phyloP scores from a whole-genome alignment of 2,113 vertebrate genomes.

The Gadus macrocephalus region DNA sequence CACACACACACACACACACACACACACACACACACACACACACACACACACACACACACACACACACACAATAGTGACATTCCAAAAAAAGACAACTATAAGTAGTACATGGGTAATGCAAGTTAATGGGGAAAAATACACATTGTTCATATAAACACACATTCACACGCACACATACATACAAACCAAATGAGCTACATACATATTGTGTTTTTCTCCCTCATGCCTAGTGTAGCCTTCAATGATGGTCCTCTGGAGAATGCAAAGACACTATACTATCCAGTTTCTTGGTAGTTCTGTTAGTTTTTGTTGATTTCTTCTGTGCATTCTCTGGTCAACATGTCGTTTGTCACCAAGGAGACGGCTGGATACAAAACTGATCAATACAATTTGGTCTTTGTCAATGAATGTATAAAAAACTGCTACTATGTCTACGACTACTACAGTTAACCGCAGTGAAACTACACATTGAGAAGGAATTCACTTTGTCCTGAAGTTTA shows the following conservation, averaged over 20 bases:
- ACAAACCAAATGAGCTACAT: conserved; percentile 55
- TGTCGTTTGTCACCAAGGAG: conserved; percentile 62
- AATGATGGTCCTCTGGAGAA: conserved; percentile 67
- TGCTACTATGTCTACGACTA: too few relatives aligned
- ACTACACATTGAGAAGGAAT: too few relatives aligned
- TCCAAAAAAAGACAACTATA: conserved; percentile 33
- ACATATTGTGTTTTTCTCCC: conserved; percentile 56
- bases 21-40: conserved; percentile 11
- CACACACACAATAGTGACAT: conserved; percentile 20
- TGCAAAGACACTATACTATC: conserved; percentile 71
- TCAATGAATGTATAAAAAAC: neutral
- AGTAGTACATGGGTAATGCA: neutral
- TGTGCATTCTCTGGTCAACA: conserved; percentile 67
- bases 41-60: neutral
- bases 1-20: conserved; percentile 16
- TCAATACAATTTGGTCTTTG: neutral
- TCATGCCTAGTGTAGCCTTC: conserved; percentile 52
- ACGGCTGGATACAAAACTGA: conserved; percentile 15
- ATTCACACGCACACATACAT: conserved; percentile 24
- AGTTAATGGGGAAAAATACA: conserved; percentile 17
- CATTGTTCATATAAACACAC: conserved; percentile 19
- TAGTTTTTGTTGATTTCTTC: conserved; percentile 25
- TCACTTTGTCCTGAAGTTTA: too few relatives aligned
- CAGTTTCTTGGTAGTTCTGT: conserved; percentile 31
- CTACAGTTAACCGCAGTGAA: too few relatives aligned